Base-by-base conservation (phyloP, 2,888 invertebrate genomes). In the Eristalinus sepulchralis region DNA sequence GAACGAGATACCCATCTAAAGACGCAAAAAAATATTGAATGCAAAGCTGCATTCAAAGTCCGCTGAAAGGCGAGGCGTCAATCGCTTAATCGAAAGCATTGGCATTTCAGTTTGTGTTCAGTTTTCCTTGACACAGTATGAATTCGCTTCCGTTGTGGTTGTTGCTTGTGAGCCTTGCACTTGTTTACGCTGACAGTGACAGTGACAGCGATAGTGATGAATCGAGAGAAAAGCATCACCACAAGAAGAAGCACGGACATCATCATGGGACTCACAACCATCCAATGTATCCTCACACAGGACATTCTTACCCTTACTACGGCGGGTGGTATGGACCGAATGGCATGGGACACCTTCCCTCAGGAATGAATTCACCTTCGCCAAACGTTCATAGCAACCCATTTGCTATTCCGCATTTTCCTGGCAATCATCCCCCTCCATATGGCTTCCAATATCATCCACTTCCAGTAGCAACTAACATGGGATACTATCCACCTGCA, bases 151-250 rank as follows among this genome's bases (percentile, higher is more conserved):
- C 47, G n/a, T 2, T 47, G 17, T 47, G 47, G 8, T 17, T 47
- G 8, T 47, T 47, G 17, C 6, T 47, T 17, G 47, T 8, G 17
- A 17, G 47, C 31, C 59, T 24, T n/a, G 66, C 22, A 59, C 31
- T 17, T 66, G 57, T 60, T 20, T 24, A 39, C 59, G 39, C 24
- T 20, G 39, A 31, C 8, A 57, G 57, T 47, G 66, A 66, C 31
- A 76, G 66, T 57, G 57, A 24, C 10, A 57, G 57, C 31, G 75
- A 36, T 0, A 75, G 75, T 67, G 57, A 76, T n/a, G 75, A 76
- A 39, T 76, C 75, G 0, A 59, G 34, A 2, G 59, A 59, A 33
- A 66, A 17, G 8, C 75, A 67, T 59, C 39, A 4, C 24, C 11
- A 9, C 10, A 57, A 24, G 24, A 57, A 57, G 24, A 22, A 24